Evolutionary conservation across 2,888 invertebrate genomes (phyloP), one percentile per base, ranked within the genome.

Genomic region (Hypomecis punctinalis): DNA sequence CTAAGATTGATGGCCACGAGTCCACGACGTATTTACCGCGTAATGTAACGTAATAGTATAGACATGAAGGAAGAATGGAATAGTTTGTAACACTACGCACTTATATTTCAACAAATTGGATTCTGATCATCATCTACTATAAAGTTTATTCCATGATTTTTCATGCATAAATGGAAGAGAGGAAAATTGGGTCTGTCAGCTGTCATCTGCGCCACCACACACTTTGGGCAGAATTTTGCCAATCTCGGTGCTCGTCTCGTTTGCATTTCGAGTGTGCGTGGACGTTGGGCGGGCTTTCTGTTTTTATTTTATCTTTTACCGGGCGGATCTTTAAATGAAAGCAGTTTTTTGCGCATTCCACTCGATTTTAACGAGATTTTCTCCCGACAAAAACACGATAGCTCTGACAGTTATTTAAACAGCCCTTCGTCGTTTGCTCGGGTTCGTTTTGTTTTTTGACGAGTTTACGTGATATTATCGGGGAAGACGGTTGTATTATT

Each of bases 321-420:
- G 74, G 82, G 80, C 84, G 84, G 79, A 78, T 87, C 86, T 89
- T 83, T 85, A 85, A 87, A 86, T 79, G 79, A 85, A 84, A 82
- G 83, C 80, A 83, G 80, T 84, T 86, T 89, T 86, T 85, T 86
- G 79, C 84, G 80, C 78, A 84, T 85, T 86, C 81, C 82, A 80
- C 80, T 83, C 81, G 81, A 84, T 84, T 85, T 86, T 84, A 89
- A 89, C 82, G 81, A 89, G 85, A 84, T 84, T 80, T 23, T 81
- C 75, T 78, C 75, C 76, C 76, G 76, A 83, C 82, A 81, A 85
- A 84, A 82, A 80, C 77, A 82, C 74, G 82, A 88, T 80, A 79
- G 77, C 81, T 85, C 79, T 83, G 85, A 85, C 88, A 83, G 85
- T 86, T 89, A 84, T 83, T 86, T 86, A 85, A 88, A 84, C 81